Conservation (phyloP, 2,797 vertebrate species). For the Halcyon leucocephala region DNA sequence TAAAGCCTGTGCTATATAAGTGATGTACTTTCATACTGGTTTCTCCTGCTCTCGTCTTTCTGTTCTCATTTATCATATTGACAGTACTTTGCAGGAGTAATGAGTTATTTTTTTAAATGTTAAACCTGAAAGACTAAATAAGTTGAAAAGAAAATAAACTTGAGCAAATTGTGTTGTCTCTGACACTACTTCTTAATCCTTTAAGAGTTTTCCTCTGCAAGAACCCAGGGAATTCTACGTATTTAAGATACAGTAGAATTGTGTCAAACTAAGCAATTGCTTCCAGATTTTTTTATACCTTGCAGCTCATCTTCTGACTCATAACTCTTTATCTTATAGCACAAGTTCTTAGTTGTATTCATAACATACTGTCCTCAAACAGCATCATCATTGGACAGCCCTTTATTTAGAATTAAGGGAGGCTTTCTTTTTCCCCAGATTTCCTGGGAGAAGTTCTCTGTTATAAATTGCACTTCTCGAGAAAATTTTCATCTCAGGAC, state of each 20-base stretch:
- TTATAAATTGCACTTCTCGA: neutral
- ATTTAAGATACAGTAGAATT: neutral
- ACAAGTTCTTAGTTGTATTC: neutral
- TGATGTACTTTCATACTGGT: neutral
- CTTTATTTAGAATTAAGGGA: slow-evolving; percentile 38
- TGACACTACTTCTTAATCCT: neutral
- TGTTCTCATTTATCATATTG: slow-evolving; percentile 37
- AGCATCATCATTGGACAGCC: neutral
- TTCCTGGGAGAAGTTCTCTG: neutral
- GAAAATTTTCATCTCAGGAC: neutral
- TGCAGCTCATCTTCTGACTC: neutral
- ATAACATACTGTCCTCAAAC: neutral
- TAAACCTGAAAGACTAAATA: slow-evolving; percentile 22
- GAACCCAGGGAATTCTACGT: neutral
- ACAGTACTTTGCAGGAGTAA: neutral
- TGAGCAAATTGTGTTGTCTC: neutral
- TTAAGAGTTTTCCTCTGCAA: neutral
- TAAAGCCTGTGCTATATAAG: neutral
- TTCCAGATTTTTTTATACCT: neutral
- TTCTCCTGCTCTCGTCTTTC: neutral
- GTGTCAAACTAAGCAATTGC: neutral
- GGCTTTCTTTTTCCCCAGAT: accelerated
- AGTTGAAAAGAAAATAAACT: slow-evolving; percentile 4
- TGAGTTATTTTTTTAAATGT: neutral
- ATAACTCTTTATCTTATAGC: slow-evolving; percentile 16